These are phyloP conservation scores for Diogma glabrata DNA, from an alignment of 2,888 invertebrate genomes.

Conservation along the genomic window DNA sequence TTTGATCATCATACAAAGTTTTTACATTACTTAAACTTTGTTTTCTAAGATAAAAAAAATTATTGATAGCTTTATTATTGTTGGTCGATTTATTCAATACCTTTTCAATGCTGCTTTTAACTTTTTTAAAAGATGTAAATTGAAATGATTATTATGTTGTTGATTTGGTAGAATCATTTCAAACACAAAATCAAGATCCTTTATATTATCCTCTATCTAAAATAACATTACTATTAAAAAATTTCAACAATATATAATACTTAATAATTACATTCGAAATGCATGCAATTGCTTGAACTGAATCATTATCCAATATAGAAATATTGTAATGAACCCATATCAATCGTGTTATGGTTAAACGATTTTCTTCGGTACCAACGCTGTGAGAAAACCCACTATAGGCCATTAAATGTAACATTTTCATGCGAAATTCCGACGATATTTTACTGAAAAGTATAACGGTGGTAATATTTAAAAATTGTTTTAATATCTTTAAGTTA, in stretches of 20 bases:
- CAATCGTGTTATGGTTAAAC: conserved; percentile 39
- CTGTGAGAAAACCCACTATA: conserved; percentile 1
- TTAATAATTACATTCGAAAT: conserved; percentile 38
- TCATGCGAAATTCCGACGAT: background rate
- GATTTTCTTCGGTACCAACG: conserved; percentile 32
- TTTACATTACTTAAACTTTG: conserved; percentile 51
- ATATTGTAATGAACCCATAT: conserved; percentile 45
- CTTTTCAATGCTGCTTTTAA: conserved; percentile 30
- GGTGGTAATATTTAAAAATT: no score
- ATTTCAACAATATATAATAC: no score
- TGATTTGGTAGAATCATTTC: conserved; percentile 41
- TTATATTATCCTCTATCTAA: background rate
- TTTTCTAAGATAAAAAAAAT: no score
- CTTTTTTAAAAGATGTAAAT: conserved; percentile 36
- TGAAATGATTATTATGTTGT: conserved; percentile 39
- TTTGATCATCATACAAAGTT: conserved; percentile 50
- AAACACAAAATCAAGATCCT: conserved; percentile 23
- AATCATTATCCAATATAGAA: conserved; percentile 40
- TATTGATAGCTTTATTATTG: no score
- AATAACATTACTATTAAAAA: no score
- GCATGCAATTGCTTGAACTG: conserved; percentile 40
- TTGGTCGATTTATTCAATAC: no score
- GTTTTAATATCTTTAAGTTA: no score
- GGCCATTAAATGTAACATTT: conserved; percentile 4
- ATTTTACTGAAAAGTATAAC: background rate